Percentiles rank a stretch among this genome's conserved stretches.
Evolutionary conservation across 2,113 vertebrate genomes (phyloP).

Genomic region (Seriola rivoliana): DNA sequence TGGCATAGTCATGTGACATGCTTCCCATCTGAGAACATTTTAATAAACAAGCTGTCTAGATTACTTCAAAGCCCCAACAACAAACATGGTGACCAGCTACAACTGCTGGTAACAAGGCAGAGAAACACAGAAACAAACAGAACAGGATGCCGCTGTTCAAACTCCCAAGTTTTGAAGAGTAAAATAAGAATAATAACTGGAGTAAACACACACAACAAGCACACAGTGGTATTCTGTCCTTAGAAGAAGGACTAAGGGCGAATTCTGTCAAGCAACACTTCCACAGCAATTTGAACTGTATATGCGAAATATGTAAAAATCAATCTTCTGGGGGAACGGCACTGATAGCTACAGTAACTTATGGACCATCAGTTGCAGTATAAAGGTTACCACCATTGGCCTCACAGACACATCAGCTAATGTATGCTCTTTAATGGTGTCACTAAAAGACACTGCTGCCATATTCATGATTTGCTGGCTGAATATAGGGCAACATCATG

Average conservation of each 20-base stretch:
- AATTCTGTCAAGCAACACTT: constrained; percentile 8
- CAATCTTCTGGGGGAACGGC: constrained; percentile 1
- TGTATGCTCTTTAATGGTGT: constrained; percentile 21
- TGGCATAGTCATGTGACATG: background rate
- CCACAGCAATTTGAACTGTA: background rate
- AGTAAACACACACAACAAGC: background rate
- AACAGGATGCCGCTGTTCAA: background rate
- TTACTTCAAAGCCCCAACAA: background rate
- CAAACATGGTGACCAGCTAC: background rate
- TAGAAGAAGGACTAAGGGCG: background rate
- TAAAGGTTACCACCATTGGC: constrained; percentile 11
- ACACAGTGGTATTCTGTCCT: too few relatives aligned
- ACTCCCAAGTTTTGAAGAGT: background rate
- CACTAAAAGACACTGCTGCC: constrained; percentile 14
- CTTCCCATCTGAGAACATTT: background rate
- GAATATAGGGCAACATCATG: background rate
- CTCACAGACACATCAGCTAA: constrained; percentile 14
- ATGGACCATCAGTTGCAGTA: constrained; percentile 13
- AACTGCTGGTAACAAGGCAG: background rate
- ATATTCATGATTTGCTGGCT: constrained; percentile 10
- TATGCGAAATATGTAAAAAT: constrained; percentile 18
- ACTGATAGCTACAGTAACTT: constrained; percentile 15
- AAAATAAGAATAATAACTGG: background rate
- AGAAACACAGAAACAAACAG: background rate
- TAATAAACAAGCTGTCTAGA: background rate